Base-by-base conservation (phyloP, 2,888 invertebrate genomes). In the Chironomus riparius region DNA sequence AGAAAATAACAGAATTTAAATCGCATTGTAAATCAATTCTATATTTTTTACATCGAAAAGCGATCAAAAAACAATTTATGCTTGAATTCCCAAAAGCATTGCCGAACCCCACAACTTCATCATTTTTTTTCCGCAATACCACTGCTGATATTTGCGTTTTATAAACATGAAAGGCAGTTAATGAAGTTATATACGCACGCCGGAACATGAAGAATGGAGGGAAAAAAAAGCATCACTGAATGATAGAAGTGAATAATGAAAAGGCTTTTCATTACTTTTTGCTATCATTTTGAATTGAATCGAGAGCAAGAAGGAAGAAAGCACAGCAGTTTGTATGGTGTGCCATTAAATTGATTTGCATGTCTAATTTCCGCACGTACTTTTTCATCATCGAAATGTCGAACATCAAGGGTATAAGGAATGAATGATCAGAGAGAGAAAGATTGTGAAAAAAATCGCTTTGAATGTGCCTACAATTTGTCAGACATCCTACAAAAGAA, bases 261-360 rank as follows among this genome's bases (percentile, higher is more conserved):
- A 70, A 50, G 15, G 13, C 50, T 70, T 68, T 68, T 68, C 38
- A 38, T 38, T 38, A 38, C 56, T 56, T 56, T 56, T 56, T 15
- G 18, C 56, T 56, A 15, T 18, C 15, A 56, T 56, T 56, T 56
- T 56, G 7, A 15, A 7, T 38, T 38, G 38, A 38, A 10, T 38
- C 15, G 56, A 56, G n/a, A 18, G 7, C n/a, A 56, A 56, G 56
- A 56, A 56, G 56, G 18, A 56, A 56, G 12, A 56, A 56, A 56
- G 38, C 38, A 38, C 7, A 38, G 38, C 38, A 56, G 15, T 56
- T 18, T 56, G 56, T 56, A 56, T 56, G 38, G 38, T 38, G 56
- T 56, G 65, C 21, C 13, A 10, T 15, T 72, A 72, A 72, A 62
- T 72, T 72, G 72, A 72, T 72, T 72, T 72, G 72, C 72, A 72